phyloP scores from a whole-genome alignment of 2,888 invertebrate species.

The Hypomecis punctinalis region DNA sequence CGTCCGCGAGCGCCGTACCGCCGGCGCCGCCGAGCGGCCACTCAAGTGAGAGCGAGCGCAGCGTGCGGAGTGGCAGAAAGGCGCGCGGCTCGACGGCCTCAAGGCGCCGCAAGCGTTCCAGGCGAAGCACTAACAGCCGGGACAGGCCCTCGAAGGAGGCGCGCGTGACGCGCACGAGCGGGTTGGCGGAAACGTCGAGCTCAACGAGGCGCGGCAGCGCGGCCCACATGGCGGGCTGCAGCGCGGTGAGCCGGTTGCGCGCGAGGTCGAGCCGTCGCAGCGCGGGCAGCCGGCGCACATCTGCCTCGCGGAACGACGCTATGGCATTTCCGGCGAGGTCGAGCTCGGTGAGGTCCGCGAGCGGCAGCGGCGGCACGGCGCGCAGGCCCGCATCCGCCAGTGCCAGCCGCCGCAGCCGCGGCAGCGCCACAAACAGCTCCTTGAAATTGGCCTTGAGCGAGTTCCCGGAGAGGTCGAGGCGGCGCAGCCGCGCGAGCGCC shows the following conservation, averaged over 20 bases:
- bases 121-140: slow-evolving; percentile 88
- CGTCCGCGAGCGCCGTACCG: slow-evolving; percentile 58
- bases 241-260: slow-evolving; percentile 88
- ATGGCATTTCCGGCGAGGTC: slow-evolving; percentile 90
- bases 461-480: slow-evolving; percentile 90
- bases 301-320: slow-evolving; percentile 86
- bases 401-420: slow-evolving; percentile 88
- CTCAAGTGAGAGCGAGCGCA: slow-evolving; percentile 87
- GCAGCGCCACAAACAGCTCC: slow-evolving; percentile 91
- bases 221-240: slow-evolving; percentile 88
- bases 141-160: slow-evolving; percentile 87
- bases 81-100: slow-evolving; percentile 89
- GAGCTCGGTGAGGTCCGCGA: slow-evolving; percentile 87
- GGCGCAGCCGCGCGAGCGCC: slow-evolving; percentile 88
- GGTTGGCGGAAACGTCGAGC: slow-evolving; percentile 91
- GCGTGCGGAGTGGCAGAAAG: slow-evolving; percentile 86
- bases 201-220: slow-evolving; percentile 87
- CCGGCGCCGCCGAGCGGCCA: slow-evolving; percentile 84
- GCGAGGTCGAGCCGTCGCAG: slow-evolving; percentile 88
- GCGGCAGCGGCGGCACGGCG: slow-evolving; percentile 87
- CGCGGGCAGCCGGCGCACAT: slow-evolving; percentile 86
- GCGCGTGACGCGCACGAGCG: slow-evolving; percentile 87
- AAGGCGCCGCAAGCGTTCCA: slow-evolving; percentile 87
- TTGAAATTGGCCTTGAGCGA: slow-evolving; percentile 91
- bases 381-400: slow-evolving; percentile 89